Evolutionary conservation across 2,888 invertebrate genomes (phyloP), one percentile per base, ranked within the genome.

Genomic region (Bhutanitis thaidina): DNA sequence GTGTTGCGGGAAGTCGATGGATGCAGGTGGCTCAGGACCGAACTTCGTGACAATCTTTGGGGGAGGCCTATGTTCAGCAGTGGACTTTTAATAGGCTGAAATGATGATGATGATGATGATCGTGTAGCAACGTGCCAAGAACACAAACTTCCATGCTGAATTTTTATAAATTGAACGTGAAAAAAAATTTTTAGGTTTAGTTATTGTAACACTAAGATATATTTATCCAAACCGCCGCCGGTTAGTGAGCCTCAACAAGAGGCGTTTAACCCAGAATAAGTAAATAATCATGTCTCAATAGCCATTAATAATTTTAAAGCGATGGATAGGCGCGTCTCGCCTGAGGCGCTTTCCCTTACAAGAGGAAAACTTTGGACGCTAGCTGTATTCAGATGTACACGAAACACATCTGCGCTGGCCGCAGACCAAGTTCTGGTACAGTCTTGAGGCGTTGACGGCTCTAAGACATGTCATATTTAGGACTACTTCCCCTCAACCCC

Each of bases 381-480:
- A 43, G 46, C 53, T 52, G 54, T 55, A 60, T 56, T 58, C 55
- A 52, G 63, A 40, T 43, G 41, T 52, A 43, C 32, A 47, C 35
- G 44, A 55, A 64, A 74, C 77, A 82, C 82, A 83, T 82, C 78
- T 83, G 83, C 64, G 74, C 74, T 77, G 80, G 78, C 85, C 85
- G 71, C 84, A 81, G 86, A 84, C 72, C 77, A 87, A 87, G 83
- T 87, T 84, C 79, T 79, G 72, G 71, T 67, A 70, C 74, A 71
- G 74, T 77, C 79, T 78, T 78, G 83, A 77, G 80, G 80, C 68
- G 78, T 69, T 82, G 85, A 82, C 82, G 79, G 75, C 76, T 80
- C 77, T 77, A 79, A 84, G 84, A 86, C 84, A 83, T 82, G 84
- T 87, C 86, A 85, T 84, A 86, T 84, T 82, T 76, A 80, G 77